Evolutionary conservation across 2,797 vertebrate genomes (phyloP), one percentile per base, ranked within the genome.

Genomic region (Chiloscyllium punctatum): DNA sequence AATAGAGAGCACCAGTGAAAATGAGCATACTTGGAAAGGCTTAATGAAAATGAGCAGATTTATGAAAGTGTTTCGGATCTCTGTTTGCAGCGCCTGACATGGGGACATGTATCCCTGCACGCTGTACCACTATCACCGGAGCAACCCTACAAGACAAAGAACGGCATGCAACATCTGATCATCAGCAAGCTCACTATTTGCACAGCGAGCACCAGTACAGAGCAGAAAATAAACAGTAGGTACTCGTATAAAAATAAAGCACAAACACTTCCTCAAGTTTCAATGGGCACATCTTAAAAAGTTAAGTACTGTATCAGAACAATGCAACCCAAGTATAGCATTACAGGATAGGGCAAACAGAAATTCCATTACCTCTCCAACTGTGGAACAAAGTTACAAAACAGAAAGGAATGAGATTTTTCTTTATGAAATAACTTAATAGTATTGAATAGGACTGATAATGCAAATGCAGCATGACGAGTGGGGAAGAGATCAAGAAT

Each of bases 91-190:
- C 90, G 21, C 42, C 25, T n/a, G n/a, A 51, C 11, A 82, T 0
- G 95, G 88, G 95, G 95, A 96, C 96, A 96, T 82, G 96, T 21
- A 96, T 96, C 79, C 96, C 95, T 71, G 95, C 96, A 96, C 96
- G 96, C 95, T 96, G 97, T 68, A 48, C 96, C 96, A 97, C 48
- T 71, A 77, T 74, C 66, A 51, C 90, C 96, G 0, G 95, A 79
- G 96, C 96, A 96, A 97, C 97, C 97, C 97, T 96, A 23, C 0
- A 9, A 96, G 96, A 98, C 97, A 97, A 97, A 97, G 96, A 96
- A 96, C 95, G 97, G 97, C 96, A 97, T 96, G 96, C 48, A 33
- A 96, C 96, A 96, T 77, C 11, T 69, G 96, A 96, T 96, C 15
- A 1, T 96, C 96, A 97, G 97, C 96, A 95, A 96, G 96, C 96